A percentile compares a stretch with the other conserved stretches of the same genome.
Conservation (phyloP, 2,888 invertebrate genomes). For the Cantharis rufa region DNA sequence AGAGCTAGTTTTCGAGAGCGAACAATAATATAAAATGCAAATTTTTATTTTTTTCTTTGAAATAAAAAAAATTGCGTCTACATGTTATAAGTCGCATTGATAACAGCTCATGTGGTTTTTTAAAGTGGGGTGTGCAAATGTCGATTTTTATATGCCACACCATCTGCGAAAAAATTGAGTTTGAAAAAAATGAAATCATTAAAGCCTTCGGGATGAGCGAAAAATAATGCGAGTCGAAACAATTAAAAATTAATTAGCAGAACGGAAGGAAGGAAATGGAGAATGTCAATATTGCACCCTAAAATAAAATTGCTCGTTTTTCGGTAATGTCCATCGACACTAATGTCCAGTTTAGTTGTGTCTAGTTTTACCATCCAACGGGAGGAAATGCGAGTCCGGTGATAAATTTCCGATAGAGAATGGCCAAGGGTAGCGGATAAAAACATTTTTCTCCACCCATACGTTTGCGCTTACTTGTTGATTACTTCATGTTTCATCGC, state of each 20-base stretch:
- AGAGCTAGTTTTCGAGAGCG: neutral
- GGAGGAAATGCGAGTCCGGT: constrained; percentile 25
- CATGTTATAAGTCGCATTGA: neutral
- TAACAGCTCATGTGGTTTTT: neutral
- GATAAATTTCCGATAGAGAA: constrained; percentile 31
- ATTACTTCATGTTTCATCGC: constrained; percentile 18
- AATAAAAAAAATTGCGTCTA: neutral
- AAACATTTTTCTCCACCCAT: constrained; percentile 17
- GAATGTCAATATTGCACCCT: constrained; percentile 1
- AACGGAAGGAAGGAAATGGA: constrained; percentile 12
- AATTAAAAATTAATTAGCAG: constrained; percentile 16
- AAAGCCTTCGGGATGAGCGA: neutral
- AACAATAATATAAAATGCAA: neutral
- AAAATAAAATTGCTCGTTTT: constrained; percentile 7
- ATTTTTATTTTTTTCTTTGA: neutral
- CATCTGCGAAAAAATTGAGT: constrained; percentile 1
- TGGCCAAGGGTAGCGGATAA: constrained; percentile 12
- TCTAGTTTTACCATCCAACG: constrained; percentile 14
- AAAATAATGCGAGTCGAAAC: neutral
- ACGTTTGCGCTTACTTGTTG: constrained; percentile 27
- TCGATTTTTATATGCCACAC: neutral
- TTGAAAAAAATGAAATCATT: neutral
- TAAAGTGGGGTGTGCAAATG: neutral
- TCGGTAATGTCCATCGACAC: constrained; percentile 12
- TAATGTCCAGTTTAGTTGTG: constrained; percentile 6